Percentiles rank a stretch among this genome's conserved stretches.
Conservation (phyloP, 1,140 invertebrate genomes). For the Pristionchus pacificus region DNA sequence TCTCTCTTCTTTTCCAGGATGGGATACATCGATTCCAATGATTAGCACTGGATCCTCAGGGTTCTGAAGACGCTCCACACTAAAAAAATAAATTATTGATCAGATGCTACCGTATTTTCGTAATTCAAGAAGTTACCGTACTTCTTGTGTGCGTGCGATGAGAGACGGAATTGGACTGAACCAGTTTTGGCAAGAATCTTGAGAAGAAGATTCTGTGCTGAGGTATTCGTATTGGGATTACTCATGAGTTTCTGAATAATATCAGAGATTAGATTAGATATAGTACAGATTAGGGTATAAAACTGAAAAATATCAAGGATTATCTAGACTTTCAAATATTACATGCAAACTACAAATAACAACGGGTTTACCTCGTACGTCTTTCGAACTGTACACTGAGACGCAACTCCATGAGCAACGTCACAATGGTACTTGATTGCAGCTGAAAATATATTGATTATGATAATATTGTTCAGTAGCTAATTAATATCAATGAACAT, state of each 20-base stretch:
- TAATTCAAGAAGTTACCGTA: not conserved
- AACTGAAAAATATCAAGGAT: not conserved
- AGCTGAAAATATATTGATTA: not conserved
- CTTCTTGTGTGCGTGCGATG: not conserved
- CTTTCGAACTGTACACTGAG: too few species aligned
- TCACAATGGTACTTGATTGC: not conserved
- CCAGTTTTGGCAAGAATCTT: not conserved
- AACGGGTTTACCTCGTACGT: too few species aligned
- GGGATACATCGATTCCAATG: not conserved
- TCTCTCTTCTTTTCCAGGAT: not conserved
- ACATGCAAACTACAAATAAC: too few species aligned
- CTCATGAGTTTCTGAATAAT: not conserved
- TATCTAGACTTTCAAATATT: too few species aligned
- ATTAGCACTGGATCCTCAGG: not conserved
- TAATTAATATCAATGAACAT: too few species aligned
- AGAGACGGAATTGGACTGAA: not conserved
- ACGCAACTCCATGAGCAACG: not conserved
- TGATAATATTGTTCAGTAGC: too few species aligned
- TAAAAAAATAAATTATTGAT: not conserved
- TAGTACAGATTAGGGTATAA: not conserved
- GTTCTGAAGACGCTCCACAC: not conserved
- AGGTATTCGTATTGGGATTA: not conserved
- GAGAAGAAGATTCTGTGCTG: not conserved
- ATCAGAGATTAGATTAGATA: not conserved
- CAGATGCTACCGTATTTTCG: not conserved